These are phyloP conservation scores for Rhincodon typus DNA, from an alignment of 2,797 vertebrate species.

Conservation along the genomic window DNA sequence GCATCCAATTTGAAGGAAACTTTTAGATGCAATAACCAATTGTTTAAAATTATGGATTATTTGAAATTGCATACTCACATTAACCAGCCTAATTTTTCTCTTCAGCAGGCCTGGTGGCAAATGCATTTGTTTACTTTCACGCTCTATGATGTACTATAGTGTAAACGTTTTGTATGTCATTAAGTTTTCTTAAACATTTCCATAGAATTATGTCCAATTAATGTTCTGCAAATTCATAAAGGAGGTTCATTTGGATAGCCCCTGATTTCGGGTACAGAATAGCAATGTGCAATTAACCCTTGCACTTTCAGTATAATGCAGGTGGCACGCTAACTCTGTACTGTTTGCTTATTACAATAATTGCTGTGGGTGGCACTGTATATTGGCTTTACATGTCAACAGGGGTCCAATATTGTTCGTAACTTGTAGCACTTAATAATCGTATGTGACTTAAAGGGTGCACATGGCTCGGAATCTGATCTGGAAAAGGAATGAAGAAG, in stretches of 20 bases:
- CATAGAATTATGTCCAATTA: background rate
- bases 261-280: too few species aligned
- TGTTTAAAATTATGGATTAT: background rate
- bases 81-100: background rate
- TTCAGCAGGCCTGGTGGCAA: background rate
- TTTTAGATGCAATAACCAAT: background rate
- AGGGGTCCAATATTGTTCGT: too few species aligned
- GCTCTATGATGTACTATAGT: background rate
- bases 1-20: background rate
- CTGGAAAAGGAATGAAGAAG: too few species aligned
- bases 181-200: background rate
- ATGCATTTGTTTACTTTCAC: background rate
- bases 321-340: background rate
- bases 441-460: too few species aligned
- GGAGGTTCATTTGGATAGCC: background rate
- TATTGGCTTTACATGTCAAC: too few species aligned
- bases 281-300: too few species aligned
- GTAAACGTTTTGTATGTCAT: background rate
- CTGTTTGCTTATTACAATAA: background rate
- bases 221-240: background rate
- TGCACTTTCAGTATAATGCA: background rate
- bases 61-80: background rate
- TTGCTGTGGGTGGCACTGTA: too few species aligned
- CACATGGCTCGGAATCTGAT: too few species aligned
- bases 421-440: too few species aligned